Conservation (phyloP, 30 jellyfish, hydroid and myxozoan species). For the Hydractinia echinata region DNA sequence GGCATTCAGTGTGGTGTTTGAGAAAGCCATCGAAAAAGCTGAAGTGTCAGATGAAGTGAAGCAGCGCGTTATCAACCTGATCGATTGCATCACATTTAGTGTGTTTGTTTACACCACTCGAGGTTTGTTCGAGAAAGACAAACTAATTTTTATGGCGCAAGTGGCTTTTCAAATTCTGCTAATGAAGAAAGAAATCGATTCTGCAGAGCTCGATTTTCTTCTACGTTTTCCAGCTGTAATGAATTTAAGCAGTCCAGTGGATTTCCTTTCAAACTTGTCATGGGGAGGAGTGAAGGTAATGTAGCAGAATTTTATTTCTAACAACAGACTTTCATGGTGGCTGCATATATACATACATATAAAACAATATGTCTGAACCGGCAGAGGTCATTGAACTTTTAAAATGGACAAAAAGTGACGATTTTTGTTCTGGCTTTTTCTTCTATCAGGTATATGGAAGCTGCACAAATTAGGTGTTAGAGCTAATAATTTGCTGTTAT, state of each 20-base stretch:
- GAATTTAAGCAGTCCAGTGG: slow-evolving; percentile 95
- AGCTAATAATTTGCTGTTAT: not conserved
- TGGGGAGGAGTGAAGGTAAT: slow-evolving; percentile 99
- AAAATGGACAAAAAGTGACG: too few relatives aligned
- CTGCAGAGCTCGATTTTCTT: slow-evolving; percentile 82
- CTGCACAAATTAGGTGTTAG: too few relatives aligned
- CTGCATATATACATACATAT: too few relatives aligned
- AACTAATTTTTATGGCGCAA: slow-evolving; percentile 95
- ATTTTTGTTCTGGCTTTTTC: too few relatives aligned
- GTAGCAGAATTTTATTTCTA: too few relatives aligned
- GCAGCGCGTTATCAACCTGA: slow-evolving; percentile 78
- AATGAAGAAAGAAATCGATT: slow-evolving; percentile 94
- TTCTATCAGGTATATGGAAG: too few relatives aligned
- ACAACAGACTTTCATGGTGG: too few relatives aligned
- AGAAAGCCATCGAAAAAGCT: slow-evolving; percentile 94
- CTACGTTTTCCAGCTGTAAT: slow-evolving; percentile 89
- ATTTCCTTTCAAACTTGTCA: slow-evolving; percentile 76
- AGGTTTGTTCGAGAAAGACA: slow-evolving; percentile 96
- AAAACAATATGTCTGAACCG: too few relatives aligned
- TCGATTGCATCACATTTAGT: slow-evolving; percentile 89
- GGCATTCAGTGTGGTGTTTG: slow-evolving; percentile 99
- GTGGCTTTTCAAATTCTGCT: slow-evolving; percentile 93
- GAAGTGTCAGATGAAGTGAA: slow-evolving; percentile 84
- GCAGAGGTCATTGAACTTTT: too few relatives aligned
- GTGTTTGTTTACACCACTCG: slow-evolving; percentile 96